Evolutionary conservation across 2,113 vertebrate genomes (phyloP).

Genomic region (Osmerus eperlanus): DNA sequence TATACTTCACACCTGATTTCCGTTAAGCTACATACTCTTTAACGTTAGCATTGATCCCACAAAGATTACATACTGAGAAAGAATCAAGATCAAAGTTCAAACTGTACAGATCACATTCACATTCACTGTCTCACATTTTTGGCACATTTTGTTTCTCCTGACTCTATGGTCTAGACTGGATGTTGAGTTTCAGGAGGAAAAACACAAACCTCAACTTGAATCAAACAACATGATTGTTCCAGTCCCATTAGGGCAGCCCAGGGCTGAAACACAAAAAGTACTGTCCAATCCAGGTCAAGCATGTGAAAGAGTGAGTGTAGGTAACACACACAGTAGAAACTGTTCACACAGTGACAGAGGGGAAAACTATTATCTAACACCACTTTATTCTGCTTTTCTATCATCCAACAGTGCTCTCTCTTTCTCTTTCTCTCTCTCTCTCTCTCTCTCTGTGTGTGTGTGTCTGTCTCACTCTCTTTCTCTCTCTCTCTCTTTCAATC

Average conservation of each 20-base stretch:
- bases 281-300: conserved; percentile 73
- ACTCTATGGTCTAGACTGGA: not conserved
- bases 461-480: not conserved
- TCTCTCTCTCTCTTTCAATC: conserved; percentile 8
- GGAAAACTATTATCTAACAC: conserved; percentile 51
- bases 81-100: not conserved
- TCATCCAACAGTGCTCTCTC: conserved; percentile 30
- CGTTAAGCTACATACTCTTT: not conserved
- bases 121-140: not conserved
- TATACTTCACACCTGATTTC: too few relatives aligned
- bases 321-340: conserved; percentile 59
- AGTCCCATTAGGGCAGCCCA: conserved; percentile 54
- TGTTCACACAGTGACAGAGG: conserved; percentile 43
- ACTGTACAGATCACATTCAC: not conserved
- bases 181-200: conserved; percentile 25
- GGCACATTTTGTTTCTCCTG: conserved; percentile 17
- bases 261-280: conserved; percentile 63
- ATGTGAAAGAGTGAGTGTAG: conserved; percentile 65
- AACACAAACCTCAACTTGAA: conserved; percentile 24
- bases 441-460: not conserved
- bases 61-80: not conserved
- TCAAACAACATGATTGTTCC: conserved; percentile 56
- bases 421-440: conserved; percentile 21
- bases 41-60: not conserved
- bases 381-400: conserved; percentile 38